Conservation (phyloP, 2,113 vertebrate species). For the Bettongia penicillata region DNA sequence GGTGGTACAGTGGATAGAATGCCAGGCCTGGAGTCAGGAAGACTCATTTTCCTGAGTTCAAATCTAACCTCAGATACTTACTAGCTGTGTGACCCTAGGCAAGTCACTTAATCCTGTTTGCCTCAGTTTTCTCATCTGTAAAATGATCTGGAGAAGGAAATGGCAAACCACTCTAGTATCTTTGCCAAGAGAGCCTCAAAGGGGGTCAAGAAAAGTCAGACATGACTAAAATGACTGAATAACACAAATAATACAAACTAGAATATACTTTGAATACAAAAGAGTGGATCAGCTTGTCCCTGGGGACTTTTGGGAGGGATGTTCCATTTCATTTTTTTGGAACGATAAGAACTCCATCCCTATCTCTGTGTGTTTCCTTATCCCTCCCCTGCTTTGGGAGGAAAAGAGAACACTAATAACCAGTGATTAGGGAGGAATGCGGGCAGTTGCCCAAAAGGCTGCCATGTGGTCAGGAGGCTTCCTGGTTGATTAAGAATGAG, state of each 20-base stretch:
- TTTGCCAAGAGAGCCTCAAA: not conserved
- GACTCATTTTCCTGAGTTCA: not conserved
- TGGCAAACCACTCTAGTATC: not conserved
- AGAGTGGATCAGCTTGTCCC: not conserved
- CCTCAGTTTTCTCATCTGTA: not conserved
- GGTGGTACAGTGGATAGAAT: not conserved
- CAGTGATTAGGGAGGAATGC: not conserved
- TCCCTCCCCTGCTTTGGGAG: not conserved
- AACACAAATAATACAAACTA: not conserved
- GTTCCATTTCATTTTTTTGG: not conserved
- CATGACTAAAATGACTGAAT: not conserved
- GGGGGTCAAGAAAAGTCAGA: not conserved
- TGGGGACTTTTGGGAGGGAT: not conserved
- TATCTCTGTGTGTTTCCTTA: not conserved
- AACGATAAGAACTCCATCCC: not conserved
- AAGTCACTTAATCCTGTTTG: not conserved
- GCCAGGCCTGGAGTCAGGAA: not conserved
- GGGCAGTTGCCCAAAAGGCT: not conserved
- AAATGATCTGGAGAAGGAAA: not conserved
- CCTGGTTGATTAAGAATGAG: not conserved
- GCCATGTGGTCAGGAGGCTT: conserved; percentile 1
- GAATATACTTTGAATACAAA: not conserved
- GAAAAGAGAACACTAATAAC: not conserved
- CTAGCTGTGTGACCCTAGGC: not conserved
- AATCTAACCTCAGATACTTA: not conserved